Conservation (phyloP, 2,113 vertebrate species). For the Trichomycterus rosablanca region DNA sequence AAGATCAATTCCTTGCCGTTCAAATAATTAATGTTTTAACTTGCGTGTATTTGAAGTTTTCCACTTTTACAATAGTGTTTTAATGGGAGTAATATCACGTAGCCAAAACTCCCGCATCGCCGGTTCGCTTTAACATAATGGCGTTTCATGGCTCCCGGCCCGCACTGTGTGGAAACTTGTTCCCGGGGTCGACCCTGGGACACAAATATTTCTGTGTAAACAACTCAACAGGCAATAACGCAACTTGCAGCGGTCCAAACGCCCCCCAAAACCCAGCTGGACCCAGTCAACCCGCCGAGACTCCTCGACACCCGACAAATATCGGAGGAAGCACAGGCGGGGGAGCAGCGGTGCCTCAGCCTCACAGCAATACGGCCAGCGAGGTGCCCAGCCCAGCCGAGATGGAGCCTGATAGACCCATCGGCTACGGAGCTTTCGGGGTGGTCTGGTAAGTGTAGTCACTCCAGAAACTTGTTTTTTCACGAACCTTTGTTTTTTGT, state of each 20-base stretch:
- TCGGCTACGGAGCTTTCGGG: slow-evolving; percentile 78
- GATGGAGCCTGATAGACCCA: slow-evolving; percentile 77
- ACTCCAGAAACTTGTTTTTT: no score
- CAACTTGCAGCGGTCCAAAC: slow-evolving; percentile 61
- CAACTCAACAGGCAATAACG: slow-evolving; percentile 55
- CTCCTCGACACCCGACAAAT: slow-evolving; percentile 64
- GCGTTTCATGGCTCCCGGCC: slow-evolving; percentile 73
- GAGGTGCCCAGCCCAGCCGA: slow-evolving; percentile 72
- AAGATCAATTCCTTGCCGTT: no score
- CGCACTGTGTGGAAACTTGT: slow-evolving; percentile 70
- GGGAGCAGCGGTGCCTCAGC: slow-evolving; percentile 69
- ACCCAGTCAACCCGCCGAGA: slow-evolving; percentile 65
- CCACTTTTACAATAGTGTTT: background rate
- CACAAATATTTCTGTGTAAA: slow-evolving; percentile 73
- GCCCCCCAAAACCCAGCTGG: slow-evolving; percentile 64
- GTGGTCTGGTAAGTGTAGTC: slow-evolving; percentile 71
- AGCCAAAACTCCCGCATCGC: background rate
- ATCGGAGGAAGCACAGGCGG: slow-evolving; percentile 64
- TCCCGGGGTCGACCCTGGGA: slow-evolving; percentile 69
- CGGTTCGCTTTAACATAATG: slow-evolving; percentile 57
- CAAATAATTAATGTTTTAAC: no score
- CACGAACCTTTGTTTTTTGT: no score
- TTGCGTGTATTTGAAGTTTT: background rate
- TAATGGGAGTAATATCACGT: slow-evolving; percentile 20
- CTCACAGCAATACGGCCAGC: slow-evolving; percentile 70